Conservation (phyloP, 2,797 vertebrate species). For the Remorina albescens region DNA sequence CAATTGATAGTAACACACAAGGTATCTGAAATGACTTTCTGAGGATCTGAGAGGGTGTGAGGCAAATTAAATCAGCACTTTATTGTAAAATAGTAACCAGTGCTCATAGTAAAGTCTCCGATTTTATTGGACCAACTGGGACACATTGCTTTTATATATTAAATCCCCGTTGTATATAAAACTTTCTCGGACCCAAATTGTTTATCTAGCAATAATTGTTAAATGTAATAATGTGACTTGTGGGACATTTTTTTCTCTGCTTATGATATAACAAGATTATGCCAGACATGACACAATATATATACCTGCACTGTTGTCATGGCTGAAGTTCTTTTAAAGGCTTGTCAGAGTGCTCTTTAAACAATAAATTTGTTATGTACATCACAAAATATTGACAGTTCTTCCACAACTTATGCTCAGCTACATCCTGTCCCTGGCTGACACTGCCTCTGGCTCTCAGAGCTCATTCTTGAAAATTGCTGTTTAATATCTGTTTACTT, state of each 20-base stretch:
- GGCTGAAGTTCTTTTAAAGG: conserved; percentile 1
- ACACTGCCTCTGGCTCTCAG: conserved; percentile 9
- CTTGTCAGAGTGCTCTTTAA: conserved; percentile 6
- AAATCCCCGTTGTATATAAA: conserved; percentile 2
- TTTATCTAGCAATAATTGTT: conserved; percentile 7
- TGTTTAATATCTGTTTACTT: conserved; percentile 31
- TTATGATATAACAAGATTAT: conserved; percentile 11
- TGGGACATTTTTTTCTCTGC: neutral
- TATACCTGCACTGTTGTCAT: neutral
- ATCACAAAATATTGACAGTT: conserved; percentile 17
- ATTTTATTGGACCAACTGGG: conserved; percentile 2
- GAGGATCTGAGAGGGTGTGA: neutral
- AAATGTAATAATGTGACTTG: neutral
- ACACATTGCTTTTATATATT: neutral
- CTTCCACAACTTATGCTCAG: conserved; percentile 4
- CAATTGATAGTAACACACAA: neutral
- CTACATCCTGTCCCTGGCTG: conserved; percentile 7
- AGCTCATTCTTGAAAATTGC: conserved; percentile 32
- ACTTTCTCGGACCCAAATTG: neutral
- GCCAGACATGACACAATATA: neutral
- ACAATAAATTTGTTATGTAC: conserved; percentile 25
- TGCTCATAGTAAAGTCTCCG: neutral
- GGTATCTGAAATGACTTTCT: neutral
- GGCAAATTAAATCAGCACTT: conserved; percentile 8
- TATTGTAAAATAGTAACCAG: neutral